Evolutionary conservation across 2,888 invertebrate species (phyloP).

Genomic region (Thumatha senex): DNA sequence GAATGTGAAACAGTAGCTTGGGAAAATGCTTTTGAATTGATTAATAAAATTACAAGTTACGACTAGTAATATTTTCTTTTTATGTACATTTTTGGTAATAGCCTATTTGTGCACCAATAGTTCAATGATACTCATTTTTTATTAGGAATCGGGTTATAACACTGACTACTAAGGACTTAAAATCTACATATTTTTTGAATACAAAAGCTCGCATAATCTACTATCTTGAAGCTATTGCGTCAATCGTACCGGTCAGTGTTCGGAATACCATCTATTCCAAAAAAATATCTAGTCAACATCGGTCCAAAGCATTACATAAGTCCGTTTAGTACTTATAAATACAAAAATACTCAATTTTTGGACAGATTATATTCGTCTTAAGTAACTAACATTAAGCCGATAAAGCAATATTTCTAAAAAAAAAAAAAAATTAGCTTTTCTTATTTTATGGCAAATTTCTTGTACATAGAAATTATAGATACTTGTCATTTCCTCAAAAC

Average conservation of each 20-base stretch:
- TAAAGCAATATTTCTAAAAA: conserved; percentile 23
- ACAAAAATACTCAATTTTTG: conserved; percentile 40
- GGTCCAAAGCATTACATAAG: conserved; percentile 19
- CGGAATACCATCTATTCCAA: not conserved
- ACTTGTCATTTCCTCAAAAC: conserved; percentile 31
- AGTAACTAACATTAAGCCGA: conserved; percentile 45
- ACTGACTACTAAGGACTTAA: conserved; percentile 10
- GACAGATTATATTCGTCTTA: conserved; percentile 57
- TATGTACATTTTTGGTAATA: conserved; percentile 72
- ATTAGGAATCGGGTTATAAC: not conserved
- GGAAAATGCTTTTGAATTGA: conserved; percentile 15
- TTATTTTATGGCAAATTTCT: conserved; percentile 58
- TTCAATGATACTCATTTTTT: conserved; percentile 4
- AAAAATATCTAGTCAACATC: conserved; percentile 15
- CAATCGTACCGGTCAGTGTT: not conserved
- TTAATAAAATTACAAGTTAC: conserved; percentile 35
- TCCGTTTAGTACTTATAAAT: conserved; percentile 21
- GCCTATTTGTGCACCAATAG: conserved; percentile 32
- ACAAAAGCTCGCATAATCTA: not conserved
- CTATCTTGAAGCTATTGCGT: not conserved
- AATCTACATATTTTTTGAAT: not conserved
- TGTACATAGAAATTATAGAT: conserved; percentile 41
- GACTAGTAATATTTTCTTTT: conserved; percentile 59
- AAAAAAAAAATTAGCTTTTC: conserved; percentile 14
- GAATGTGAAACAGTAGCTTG: conserved; percentile 39